phyloP scores from a whole-genome alignment of 2,888 invertebrate species.

The Erebia palarica region DNA sequence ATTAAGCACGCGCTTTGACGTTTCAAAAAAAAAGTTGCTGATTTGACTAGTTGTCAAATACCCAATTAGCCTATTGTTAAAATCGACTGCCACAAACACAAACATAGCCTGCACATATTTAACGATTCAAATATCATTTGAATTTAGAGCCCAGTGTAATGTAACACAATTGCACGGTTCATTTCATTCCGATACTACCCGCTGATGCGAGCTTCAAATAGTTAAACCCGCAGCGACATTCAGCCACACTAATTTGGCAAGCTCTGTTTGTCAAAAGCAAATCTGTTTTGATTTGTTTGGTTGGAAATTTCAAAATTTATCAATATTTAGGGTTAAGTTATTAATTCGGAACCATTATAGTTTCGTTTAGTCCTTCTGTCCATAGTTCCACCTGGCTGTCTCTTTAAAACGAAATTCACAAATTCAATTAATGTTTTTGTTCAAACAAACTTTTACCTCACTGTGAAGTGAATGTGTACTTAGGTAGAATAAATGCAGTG shows the following conservation, averaged over 20 bases:
- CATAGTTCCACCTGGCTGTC: no score
- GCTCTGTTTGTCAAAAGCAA: constrained; percentile 9
- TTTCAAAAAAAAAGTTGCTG: no score
- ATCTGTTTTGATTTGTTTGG: constrained; percentile 2
- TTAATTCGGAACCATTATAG: no score
- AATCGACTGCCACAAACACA: background rate
- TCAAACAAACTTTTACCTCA: no score
- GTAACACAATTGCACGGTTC: constrained; percentile 1
- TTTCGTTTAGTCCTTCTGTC: no score
- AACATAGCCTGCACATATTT: background rate
- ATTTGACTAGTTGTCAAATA: no score
- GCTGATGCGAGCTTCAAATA: background rate
- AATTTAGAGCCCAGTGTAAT: background rate
- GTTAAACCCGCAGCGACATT: constrained; percentile 2
- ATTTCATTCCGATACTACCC: background rate
- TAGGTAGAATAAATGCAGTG: no score
- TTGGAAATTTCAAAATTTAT: background rate
- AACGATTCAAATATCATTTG: constrained; percentile 9
- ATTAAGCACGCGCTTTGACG: no score
- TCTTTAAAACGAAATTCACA: no score
- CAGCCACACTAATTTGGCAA: background rate
- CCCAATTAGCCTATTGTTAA: background rate
- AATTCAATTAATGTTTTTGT: no score
- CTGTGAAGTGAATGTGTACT: no score
- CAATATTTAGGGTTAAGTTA: no score